These are phyloP conservation scores for Diadumene lineata DNA, from an alignment of 92 coral and sea anemone genomes.

Conservation along the genomic window DNA sequence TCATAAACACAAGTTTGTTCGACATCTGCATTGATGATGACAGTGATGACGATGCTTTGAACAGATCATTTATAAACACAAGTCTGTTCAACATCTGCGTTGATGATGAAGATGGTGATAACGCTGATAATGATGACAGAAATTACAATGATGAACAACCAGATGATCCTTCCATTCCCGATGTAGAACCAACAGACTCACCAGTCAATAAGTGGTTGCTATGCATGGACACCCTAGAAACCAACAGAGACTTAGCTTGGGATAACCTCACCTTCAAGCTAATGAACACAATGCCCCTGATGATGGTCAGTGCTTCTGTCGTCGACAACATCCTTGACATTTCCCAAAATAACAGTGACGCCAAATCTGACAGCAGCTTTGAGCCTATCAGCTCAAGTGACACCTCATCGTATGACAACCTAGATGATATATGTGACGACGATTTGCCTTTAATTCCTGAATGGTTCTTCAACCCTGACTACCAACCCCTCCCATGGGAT, in stretches of 20 bases:
- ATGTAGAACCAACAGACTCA: background rate
- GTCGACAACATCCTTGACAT: background rate
- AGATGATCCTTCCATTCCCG: background rate
- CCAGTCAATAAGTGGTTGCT: background rate
- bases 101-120: conserved; percentile 5
- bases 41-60: background rate
- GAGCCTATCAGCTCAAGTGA: conserved; percentile 21
- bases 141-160: background rate
- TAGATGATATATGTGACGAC: conserved; percentile 16
- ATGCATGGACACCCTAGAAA: conserved; percentile 8
- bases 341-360: conserved; percentile 2
- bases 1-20: conserved; percentile 1
- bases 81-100: conserved; percentile 1
- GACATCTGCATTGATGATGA: conserved; percentile 1
- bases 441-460: conserved; percentile 2
- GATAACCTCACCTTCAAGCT: conserved; percentile 16
- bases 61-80: background rate
- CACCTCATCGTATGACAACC: conserved; percentile 22
- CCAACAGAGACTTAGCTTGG: conserved; percentile 21
- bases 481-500: background rate
- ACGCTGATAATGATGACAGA: background rate
- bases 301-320: conserved; percentile 6
- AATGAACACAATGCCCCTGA: conserved; percentile 1
- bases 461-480: conserved; percentile 19
- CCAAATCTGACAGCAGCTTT: conserved; percentile 14